Evolutionary conservation across 2,113 vertebrate genomes (phyloP).

Genomic region (Lepisosteus osseus): DNA sequence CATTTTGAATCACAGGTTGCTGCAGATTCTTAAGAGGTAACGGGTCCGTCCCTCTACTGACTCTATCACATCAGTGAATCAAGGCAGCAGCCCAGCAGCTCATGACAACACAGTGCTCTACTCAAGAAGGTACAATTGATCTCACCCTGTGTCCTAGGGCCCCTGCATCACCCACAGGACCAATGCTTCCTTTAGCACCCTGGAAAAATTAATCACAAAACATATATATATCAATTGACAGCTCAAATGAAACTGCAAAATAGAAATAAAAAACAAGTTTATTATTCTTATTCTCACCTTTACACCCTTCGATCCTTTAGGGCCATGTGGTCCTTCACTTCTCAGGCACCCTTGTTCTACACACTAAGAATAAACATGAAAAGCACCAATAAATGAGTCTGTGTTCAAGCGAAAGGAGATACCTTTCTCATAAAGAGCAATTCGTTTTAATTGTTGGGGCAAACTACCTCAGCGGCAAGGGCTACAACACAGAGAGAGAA

Average conservation of each 20-base stretch:
- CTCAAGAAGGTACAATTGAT: background rate
- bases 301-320: conserved; percentile 26
- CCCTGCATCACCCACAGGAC: conserved; percentile 25
- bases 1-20: too few species aligned
- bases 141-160: conserved; percentile 24
- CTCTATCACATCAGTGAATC: too few species aligned
- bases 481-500: too few species aligned
- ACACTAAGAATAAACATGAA: conserved; percentile 21
- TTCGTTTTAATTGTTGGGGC: too few species aligned
- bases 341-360: conserved; percentile 19
- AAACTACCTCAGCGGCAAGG: too few species aligned
- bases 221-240: background rate
- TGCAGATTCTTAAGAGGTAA: too few species aligned
- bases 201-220: conserved; percentile 11
- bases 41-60: too few species aligned
- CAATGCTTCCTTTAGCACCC: conserved; percentile 32
- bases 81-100: too few species aligned
- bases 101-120: too few species aligned
- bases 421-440: too few species aligned
- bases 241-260: background rate
- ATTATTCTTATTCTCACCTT: conserved; percentile 20
- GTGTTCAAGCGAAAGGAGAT: too few species aligned
- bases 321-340: conserved; percentile 12
- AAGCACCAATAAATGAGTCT: background rate
- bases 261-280: too few species aligned